Evolutionary conservation across 2,888 invertebrate species (phyloP).

Genomic region (Arenicola marina): DNA sequence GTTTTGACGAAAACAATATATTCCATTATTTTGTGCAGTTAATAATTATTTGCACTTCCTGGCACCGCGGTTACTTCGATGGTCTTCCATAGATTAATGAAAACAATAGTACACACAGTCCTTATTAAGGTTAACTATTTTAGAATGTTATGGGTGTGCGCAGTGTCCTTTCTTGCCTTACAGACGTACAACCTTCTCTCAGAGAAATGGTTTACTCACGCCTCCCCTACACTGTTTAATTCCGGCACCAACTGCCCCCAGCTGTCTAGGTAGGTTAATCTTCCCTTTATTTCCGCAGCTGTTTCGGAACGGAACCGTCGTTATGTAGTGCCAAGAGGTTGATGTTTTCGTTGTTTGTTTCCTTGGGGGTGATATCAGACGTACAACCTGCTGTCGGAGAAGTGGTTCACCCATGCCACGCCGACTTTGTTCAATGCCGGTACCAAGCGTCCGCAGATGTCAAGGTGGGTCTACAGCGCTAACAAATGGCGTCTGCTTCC

Average conservation of each 20-base stretch:
- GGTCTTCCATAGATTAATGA: too few species aligned
- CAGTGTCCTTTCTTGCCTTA: constrained; percentile 30
- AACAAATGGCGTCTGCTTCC: too few species aligned
- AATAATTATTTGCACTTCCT: too few species aligned
- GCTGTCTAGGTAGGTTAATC: constrained; percentile 72
- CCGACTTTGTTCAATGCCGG: constrained; percentile 96
- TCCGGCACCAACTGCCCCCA: constrained; percentile 91
- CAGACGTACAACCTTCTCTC: constrained; percentile 92
- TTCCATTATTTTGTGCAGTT: too few species aligned
- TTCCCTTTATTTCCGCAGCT: background rate
- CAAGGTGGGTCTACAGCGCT: constrained; percentile 67
- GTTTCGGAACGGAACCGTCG: too few species aligned
- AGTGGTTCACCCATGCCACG: constrained; percentile 97
- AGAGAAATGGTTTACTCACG: constrained; percentile 95
- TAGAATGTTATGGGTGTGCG: too few species aligned
- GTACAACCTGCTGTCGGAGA: constrained; percentile 90
- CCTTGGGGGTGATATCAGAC: constrained; percentile 69
- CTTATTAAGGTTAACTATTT: too few species aligned
- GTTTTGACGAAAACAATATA: too few species aligned
- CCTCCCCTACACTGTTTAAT: constrained; percentile 95
- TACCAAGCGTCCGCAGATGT: constrained; percentile 87
- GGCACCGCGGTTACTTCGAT: too few species aligned
- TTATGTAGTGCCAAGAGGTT: too few species aligned
- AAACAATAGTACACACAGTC: too few species aligned
- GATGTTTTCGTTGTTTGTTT: too few species aligned